Evolutionary conservation across 2,797 vertebrate genomes (phyloP), one percentile per base, ranked within the genome.

Genomic region (Sarcophilus harrisii): DNA sequence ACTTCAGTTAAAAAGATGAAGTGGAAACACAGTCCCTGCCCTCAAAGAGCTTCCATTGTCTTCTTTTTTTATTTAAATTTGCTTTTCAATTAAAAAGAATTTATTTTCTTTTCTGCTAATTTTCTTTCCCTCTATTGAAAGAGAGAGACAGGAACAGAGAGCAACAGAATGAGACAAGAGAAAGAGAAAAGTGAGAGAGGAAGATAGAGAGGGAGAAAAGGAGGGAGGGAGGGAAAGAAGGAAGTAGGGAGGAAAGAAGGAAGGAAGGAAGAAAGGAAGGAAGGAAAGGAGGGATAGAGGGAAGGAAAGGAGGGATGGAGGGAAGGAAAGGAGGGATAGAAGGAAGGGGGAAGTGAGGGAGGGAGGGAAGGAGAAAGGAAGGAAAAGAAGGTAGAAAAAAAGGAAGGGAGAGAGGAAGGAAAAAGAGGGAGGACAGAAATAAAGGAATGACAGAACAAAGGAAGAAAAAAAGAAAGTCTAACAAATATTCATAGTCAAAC

Each of bases 11-110:
- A 59, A 92, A 55, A 27, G 38, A 9, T 16, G 16, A 58, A 55
- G 57, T 57, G 94, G 45, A 93, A 92, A 92, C 55, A 32, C 55
- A 32, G 52, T 90, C 45, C 55, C 55, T 95, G 5, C 45, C 52
- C 29, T 62, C 92, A 55, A 49, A 14, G 24, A 92, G 21, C 55
- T 95, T 38, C 93, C 0, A 73, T 58, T 93, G 21, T 27, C 21
- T 58, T 58, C 1, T 14, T 38, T 8, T 73, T 73, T 66, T 12
- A 24, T 5, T 5, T 29, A 60, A 66, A 21, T 10, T 38, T 21
- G 8, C 8, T 21, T 73, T 81, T 81, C 13, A 81, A 27, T 81
- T 81, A 45, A 4, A 3, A 24, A 81, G 38, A 6, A 73, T 81
- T 81, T 81, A 38, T 27, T 38, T 81, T 73, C 62, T 73, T 38